Conservation (phyloP, 2,888 invertebrate species). For the Heliconius hortense region DNA sequence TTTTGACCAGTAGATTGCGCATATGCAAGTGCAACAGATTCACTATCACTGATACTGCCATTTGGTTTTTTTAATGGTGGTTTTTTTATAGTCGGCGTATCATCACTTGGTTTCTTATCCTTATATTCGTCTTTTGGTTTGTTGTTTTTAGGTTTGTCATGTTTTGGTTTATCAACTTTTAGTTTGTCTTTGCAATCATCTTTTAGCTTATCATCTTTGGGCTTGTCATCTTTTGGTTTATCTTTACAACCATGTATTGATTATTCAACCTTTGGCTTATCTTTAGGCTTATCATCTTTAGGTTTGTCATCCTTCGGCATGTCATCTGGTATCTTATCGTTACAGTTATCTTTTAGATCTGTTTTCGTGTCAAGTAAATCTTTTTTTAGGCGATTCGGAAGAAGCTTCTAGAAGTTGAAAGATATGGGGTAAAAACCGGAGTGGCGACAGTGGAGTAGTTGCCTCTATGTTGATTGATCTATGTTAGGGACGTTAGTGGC, state of each 20-base stretch:
- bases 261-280: no score
- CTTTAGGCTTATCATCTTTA: background rate
- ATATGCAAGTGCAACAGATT: background rate
- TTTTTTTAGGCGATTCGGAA: background rate
- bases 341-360: no score
- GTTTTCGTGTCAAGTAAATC: background rate
- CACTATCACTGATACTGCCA: background rate
- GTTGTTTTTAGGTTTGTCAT: background rate
- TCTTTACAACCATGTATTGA: background rate
- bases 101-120: slow-evolving; percentile 10
- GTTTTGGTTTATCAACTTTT: no score
- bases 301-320: no score
- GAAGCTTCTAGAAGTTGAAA: background rate
- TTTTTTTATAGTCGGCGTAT: background rate
- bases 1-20: background rate
- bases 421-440: background rate
- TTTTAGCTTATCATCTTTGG: background rate
- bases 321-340: no score
- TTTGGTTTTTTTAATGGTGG: background rate
- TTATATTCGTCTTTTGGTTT: slow-evolving; percentile 1
- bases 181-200: background rate
- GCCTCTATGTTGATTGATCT: no score
- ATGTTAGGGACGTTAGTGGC: no score
- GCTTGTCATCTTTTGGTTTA: background rate
- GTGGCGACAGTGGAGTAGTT: no score